Percentiles rank a stretch among this genome's conserved stretches.
phyloP scores from a whole-genome alignment of 1,140 invertebrate species.

The Polypedilum pembai region DNA sequence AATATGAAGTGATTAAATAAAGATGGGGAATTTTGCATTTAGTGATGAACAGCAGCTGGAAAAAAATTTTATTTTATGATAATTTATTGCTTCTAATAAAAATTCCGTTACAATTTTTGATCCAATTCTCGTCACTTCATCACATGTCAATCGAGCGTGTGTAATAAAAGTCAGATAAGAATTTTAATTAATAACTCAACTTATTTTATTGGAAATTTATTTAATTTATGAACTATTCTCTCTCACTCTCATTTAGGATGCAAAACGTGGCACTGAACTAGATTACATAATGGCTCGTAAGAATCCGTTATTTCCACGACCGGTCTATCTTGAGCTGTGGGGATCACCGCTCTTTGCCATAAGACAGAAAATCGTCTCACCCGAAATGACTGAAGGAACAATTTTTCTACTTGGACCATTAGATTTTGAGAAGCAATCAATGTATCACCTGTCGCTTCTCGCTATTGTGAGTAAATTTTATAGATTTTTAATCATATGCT shows the following conservation, averaged over 20 bases:
- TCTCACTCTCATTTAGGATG: slow-evolving; percentile 54
- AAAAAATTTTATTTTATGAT: too few species aligned
- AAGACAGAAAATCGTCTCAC: slow-evolving; percentile 62
- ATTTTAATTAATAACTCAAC: too few species aligned
- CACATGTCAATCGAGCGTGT: too few species aligned
- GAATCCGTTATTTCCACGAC: slow-evolving; percentile 64
- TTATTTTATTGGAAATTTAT: not conserved
- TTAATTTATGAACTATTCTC: too few species aligned
- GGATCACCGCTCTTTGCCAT: slow-evolving; percentile 67
- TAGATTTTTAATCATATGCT: slow-evolving; percentile 15
- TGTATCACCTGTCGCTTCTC: slow-evolving; percentile 71
- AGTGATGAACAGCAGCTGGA: too few species aligned
- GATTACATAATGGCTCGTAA: slow-evolving; percentile 71
- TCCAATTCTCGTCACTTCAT: too few species aligned
- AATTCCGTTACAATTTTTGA: too few species aligned
- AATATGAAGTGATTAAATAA: too few species aligned
- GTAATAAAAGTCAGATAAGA: too few species aligned
- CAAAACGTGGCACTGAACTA: slow-evolving; percentile 68
- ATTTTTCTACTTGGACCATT: slow-evolving; percentile 65
- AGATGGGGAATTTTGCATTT: too few species aligned
- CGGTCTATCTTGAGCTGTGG: slow-evolving; percentile 71
- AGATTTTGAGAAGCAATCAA: slow-evolving; percentile 77
- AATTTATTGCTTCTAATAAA: too few species aligned
- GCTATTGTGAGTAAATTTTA: slow-evolving; percentile 60
- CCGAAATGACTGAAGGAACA: slow-evolving; percentile 64